Conservation (phyloP, 2,113 vertebrate genomes). For the Scalopus aquaticus region DNA sequence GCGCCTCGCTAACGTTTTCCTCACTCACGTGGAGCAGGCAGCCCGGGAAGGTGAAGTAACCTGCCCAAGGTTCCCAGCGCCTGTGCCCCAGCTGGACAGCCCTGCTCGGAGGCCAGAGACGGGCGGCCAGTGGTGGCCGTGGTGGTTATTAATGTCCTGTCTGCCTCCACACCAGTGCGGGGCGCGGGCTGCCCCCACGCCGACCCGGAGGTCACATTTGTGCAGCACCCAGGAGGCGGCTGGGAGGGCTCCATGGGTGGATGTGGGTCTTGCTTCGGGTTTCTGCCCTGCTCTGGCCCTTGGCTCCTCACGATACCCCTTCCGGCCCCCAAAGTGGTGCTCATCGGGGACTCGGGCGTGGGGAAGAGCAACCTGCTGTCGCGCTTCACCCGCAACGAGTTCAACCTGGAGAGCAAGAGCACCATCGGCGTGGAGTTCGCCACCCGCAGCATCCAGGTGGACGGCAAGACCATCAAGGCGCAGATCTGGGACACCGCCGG, state of each 20-base stretch:
- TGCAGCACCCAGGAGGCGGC: rapidly evolving
- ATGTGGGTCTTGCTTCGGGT: rapidly evolving
- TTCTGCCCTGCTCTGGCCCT: not conserved
- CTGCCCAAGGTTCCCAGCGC: not conserved
- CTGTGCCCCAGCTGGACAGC: not conserved
- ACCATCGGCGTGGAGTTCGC: slow-evolving; percentile 99
- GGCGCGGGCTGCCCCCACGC: too few species aligned
- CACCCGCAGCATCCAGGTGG: slow-evolving; percentile 98
- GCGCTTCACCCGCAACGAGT: slow-evolving; percentile 98
- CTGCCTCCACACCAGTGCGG: too few species aligned
- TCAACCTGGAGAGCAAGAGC: slow-evolving; percentile 99
- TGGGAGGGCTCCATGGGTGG: not conserved
- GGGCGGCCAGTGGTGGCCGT: not conserved
- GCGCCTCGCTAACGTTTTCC: not conserved
- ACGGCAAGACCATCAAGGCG: slow-evolving; percentile 97
- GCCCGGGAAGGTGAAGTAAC: not conserved
- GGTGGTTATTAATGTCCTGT: too few species aligned
- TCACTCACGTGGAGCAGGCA: not conserved
- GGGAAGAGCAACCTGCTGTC: slow-evolving; percentile 98
- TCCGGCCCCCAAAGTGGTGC: slow-evolving; percentile 87
- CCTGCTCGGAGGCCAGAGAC: not conserved
- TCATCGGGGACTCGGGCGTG: slow-evolving; percentile 97
- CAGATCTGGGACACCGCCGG: slow-evolving; percentile 99
- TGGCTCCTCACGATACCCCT: not conserved
- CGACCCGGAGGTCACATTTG: not conserved